phyloP scores from a whole-genome alignment of 2,888 invertebrate species.

The Carterocephalus palaemon region DNA sequence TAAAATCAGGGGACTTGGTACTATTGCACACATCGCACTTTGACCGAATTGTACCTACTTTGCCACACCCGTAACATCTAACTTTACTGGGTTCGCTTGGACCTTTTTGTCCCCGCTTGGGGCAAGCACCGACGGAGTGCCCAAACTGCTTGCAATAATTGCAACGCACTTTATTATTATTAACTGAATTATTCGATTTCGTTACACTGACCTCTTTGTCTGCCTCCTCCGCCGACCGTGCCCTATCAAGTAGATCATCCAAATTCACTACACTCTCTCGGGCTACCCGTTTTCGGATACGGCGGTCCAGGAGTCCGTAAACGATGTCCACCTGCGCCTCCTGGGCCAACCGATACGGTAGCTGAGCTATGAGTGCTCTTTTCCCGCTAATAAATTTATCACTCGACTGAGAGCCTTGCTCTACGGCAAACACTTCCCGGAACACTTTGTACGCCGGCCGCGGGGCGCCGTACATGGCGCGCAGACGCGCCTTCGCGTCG shows the following conservation, averaged over 20 bases:
- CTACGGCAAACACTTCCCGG: too few species aligned
- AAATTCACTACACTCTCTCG: conserved; percentile 18
- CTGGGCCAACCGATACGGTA: conserved; percentile 1
- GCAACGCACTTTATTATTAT: neutral
- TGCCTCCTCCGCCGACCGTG: conserved; percentile 25
- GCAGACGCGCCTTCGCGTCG: conserved; percentile 20
- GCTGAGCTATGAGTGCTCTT: neutral
- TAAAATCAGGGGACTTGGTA: too few species aligned
- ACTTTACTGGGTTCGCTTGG: neutral
- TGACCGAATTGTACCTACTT: conserved; percentile 11
- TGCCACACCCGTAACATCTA: conserved; percentile 19
- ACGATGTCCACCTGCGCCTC: conserved; percentile 28
- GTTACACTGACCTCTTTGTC: conserved; percentile 14
- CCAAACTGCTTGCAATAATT: conserved; percentile 17
- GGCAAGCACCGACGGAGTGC: conserved; percentile 5
- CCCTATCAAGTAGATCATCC: conserved; percentile 20
- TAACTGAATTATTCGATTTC: neutral
- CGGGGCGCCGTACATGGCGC: conserved; percentile 23
- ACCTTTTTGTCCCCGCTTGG: neutral
- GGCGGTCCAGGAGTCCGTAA: conserved; percentile 29
- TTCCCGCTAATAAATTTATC: neutral
- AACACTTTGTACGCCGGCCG: conserved; percentile 25
- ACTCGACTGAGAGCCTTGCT: conserved; percentile 14
- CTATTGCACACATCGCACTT: conserved; percentile 11
- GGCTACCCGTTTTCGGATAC: conserved; percentile 27